Evolutionary conservation across 2,797 vertebrate genomes (phyloP).

Genomic region (Nyctalus aviator): DNA sequence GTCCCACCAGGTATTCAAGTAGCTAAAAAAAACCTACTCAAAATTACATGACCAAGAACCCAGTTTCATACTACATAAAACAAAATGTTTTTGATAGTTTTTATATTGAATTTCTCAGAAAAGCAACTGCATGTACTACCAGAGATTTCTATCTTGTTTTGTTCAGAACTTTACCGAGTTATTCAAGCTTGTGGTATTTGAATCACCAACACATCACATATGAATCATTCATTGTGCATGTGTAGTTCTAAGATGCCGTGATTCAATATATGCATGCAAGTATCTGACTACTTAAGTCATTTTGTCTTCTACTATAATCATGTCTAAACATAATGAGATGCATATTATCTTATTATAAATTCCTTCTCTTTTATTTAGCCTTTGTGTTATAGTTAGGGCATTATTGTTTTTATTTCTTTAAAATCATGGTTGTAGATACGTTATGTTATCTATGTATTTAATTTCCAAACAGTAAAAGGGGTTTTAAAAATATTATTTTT

Average conservation of each 20-base stretch:
- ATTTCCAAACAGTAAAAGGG: constrained; percentile 22
- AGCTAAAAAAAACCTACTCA: constrained; percentile 38
- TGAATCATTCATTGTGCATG: constrained; percentile 46
- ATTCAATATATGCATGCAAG: neutral
- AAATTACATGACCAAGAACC: neutral
- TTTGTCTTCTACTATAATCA: neutral
- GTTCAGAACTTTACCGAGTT: constrained; percentile 42
- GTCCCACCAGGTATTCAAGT: neutral
- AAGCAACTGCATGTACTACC: neutral
- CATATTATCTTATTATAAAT: constrained; percentile 19
- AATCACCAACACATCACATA: constrained; percentile 35
- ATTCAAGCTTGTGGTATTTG: constrained; percentile 24
- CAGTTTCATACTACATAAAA: constrained; percentile 22
- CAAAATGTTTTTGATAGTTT: constrained; percentile 35
- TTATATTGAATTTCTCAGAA: neutral
- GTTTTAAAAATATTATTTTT: constrained; percentile 34
- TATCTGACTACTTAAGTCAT: constrained; percentile 15
- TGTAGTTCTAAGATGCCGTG: constrained; percentile 41
- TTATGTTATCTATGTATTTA: neutral
- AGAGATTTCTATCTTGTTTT: constrained; percentile 25
- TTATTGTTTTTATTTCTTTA: constrained; percentile 19
- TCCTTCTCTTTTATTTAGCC: neutral
- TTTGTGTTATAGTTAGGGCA: constrained; percentile 7
- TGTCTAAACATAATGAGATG: neutral
- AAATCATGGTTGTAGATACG: neutral